A percentile compares a stretch with the other conserved stretches of the same genome.
Conservation (phyloP, 2,888 invertebrate species). For the Anodontia alba region DNA sequence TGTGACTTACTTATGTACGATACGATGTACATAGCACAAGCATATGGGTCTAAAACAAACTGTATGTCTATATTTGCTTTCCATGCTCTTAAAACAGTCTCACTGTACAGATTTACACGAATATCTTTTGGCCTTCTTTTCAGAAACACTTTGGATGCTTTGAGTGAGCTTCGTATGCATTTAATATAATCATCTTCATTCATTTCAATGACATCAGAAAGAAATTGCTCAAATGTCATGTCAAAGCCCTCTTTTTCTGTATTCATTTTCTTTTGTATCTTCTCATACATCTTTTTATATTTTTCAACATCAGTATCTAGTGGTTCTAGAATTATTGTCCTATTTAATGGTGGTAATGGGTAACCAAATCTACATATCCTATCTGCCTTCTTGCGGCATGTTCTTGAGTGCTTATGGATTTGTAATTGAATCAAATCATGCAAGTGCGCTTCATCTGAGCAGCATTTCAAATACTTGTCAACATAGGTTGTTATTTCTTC, state of each 20-base stretch:
- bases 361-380: constrained; percentile 43
- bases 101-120: constrained; percentile 49
- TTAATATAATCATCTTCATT: constrained; percentile 37
- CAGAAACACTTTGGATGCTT: constrained; percentile 48
- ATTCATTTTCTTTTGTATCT: constrained; percentile 16
- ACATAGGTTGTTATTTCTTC: too few relatives aligned
- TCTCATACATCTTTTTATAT: constrained; percentile 12
- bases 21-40: constrained; percentile 43
- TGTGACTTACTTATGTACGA: constrained; percentile 31
- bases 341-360: constrained; percentile 41
- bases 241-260: constrained; percentile 22
- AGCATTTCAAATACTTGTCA: too few relatives aligned
- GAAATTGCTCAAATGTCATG: constrained; percentile 32
- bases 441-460: too few relatives aligned
- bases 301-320: constrained; percentile 28
- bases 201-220: constrained; percentile 28
- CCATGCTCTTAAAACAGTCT: constrained; percentile 36
- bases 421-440: too few relatives aligned
- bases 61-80: constrained; percentile 57
- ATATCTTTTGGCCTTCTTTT: constrained; percentile 43
- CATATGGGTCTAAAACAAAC: constrained; percentile 50
- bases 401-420: constrained; percentile 50
- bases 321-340: constrained; percentile 47
- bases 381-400: constrained; percentile 25
- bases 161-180: constrained; percentile 34